These are phyloP conservation scores for Zeus faber DNA, from an alignment of 2,113 vertebrate genomes.

Conservation along the genomic window DNA sequence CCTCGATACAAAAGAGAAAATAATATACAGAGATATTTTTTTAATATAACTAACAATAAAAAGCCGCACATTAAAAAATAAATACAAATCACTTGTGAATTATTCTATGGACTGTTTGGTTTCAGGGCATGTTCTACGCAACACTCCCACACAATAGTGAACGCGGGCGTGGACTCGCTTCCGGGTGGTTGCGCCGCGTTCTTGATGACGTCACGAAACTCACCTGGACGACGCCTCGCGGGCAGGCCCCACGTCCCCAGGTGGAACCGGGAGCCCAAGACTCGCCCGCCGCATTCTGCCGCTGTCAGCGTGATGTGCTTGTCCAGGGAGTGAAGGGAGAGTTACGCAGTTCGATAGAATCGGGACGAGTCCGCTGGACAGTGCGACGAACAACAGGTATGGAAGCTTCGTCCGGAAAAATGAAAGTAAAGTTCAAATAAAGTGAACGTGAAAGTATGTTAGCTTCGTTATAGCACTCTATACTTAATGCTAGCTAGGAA, in stretches of 20 bases:
- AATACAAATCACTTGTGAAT: too few species aligned
- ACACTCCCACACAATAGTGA: too few species aligned
- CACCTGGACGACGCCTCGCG: conserved; percentile 36
- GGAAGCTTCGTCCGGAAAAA: neutral
- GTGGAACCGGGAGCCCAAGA: too few species aligned
- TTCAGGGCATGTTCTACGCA: too few species aligned
- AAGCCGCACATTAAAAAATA: too few species aligned
- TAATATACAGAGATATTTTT: too few species aligned
- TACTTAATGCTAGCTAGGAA: too few species aligned
- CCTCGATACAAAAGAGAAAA: too few species aligned
- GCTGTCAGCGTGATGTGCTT: neutral
- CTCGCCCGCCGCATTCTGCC: neutral
- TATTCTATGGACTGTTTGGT: too few species aligned
- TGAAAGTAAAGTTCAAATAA: neutral
- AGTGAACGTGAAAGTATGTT: neutral
- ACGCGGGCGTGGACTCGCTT: too few species aligned
- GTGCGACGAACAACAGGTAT: neutral
- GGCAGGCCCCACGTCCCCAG: conserved; percentile 17
- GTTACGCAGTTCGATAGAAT: neutral
- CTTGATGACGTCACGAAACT: conserved; percentile 63
- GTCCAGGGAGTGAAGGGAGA: neutral
- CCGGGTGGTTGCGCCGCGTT: neutral
- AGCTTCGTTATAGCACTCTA: neutral
- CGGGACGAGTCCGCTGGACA: too few species aligned
- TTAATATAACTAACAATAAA: too few species aligned